phyloP scores from a whole-genome alignment of 2,888 invertebrate genomes.

The Platycheirus rosarum region DNA sequence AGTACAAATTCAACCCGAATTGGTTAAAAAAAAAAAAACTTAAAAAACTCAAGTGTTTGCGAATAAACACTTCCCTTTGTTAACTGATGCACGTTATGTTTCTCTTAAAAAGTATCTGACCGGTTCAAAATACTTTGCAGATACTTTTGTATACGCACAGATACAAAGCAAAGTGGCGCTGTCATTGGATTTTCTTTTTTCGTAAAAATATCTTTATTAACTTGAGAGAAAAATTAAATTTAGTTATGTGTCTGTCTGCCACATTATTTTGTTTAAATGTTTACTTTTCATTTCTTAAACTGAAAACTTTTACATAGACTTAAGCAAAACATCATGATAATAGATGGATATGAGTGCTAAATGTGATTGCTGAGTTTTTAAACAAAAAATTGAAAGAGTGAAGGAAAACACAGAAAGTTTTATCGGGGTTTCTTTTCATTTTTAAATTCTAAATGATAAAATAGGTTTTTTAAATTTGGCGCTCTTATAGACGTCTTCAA shows the following conservation, averaged over 20 bases:
- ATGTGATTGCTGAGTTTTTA: conserved; percentile 10
- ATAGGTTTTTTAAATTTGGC: no score
- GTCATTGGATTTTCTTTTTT: conserved; percentile 36
- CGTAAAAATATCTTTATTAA: conserved; percentile 54
- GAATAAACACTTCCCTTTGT: conserved; percentile 34
- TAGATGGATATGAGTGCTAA: conserved; percentile 15
- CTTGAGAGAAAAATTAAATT: conserved; percentile 45
- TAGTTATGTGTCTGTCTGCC: conserved; percentile 38
- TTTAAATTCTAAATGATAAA: no score
- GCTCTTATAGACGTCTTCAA: no score
- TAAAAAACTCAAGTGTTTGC: conserved; percentile 17
- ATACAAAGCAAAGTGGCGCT: conserved; percentile 6
- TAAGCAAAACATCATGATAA: no score
- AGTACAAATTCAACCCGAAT: conserved; percentile 11
- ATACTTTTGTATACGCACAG: conserved; percentile 48
- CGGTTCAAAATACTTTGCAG: conserved; percentile 40
- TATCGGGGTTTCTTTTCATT: no score
- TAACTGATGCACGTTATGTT: conserved; percentile 39
- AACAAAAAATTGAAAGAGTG: no score
- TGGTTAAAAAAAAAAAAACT: neutral
- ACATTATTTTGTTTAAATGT: conserved; percentile 56
- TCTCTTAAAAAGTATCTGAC: conserved; percentile 46
- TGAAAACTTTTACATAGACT: no score
- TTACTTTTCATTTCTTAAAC: conserved; percentile 53
- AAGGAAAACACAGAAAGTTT: neutral